Evolutionary conservation across 1,140 invertebrate genomes (phyloP).

Genomic region (Drosophila bocki): DNA sequence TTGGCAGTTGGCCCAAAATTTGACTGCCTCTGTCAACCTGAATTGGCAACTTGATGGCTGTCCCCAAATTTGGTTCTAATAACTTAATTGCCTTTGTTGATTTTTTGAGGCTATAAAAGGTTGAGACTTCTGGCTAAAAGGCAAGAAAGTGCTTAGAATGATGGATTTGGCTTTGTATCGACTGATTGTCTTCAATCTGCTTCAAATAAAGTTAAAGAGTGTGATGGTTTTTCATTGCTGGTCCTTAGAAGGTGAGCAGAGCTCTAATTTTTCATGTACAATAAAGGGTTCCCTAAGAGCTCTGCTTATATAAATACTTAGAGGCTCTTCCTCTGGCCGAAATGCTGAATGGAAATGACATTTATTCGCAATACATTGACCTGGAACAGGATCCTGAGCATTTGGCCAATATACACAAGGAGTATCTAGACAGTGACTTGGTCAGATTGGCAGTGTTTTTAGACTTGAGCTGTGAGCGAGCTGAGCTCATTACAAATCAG

Average conservation of each 20-base stretch:
- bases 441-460: constrained; percentile 63
- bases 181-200: constrained; percentile 70
- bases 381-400: constrained; percentile 27
- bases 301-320: constrained; percentile 3
- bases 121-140: background rate
- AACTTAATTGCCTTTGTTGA: constrained; percentile 41
- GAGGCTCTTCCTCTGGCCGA: constrained; percentile 40
- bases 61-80: constrained; percentile 53
- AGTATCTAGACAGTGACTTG: constrained; percentile 57
- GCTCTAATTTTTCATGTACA: background rate
- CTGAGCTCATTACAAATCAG: constrained; percentile 52
- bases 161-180: constrained; percentile 42
- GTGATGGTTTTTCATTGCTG: constrained; percentile 74
- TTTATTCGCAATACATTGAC: constrained; percentile 67
- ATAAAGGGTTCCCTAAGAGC: background rate
- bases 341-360: constrained; percentile 36
- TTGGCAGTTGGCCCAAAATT: constrained; percentile 24
- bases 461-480: constrained; percentile 58
- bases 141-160: constrained; percentile 32
- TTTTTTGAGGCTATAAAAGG: constrained; percentile 55
- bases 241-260: constrained; percentile 41
- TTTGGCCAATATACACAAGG: constrained; percentile 43
- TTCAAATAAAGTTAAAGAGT: constrained; percentile 56
- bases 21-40: constrained; percentile 25
- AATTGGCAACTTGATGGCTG: constrained; percentile 47